These are phyloP conservation scores for Pituophis catenifer DNA, from an alignment of 2,113 vertebrate species.

Conservation along the genomic window DNA sequence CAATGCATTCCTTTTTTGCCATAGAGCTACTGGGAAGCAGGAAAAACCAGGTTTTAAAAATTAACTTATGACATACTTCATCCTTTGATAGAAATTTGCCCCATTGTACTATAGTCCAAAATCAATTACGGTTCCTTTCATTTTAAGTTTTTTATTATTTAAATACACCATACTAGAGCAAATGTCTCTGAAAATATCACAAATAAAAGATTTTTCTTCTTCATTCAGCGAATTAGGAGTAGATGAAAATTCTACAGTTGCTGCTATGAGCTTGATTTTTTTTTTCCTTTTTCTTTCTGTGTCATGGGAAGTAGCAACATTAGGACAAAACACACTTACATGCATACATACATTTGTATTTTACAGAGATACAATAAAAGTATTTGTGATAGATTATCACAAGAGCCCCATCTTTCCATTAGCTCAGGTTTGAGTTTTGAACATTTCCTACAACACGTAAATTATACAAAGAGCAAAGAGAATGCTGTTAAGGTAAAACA, in stretches of 20 bases:
- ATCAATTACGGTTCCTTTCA: slow-evolving; percentile 73
- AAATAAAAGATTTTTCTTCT: slow-evolving; percentile 98
- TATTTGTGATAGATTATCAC: slow-evolving; percentile 93
- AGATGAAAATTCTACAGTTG: slow-evolving; percentile 91
- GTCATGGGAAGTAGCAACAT: slow-evolving; percentile 87
- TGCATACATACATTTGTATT: slow-evolving; percentile 98
- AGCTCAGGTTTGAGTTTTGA: slow-evolving; percentile 81
- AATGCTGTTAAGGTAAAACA: slow-evolving; percentile 90
- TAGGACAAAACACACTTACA: slow-evolving; percentile 95
- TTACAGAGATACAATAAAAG: slow-evolving; percentile 99
- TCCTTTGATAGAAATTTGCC: slow-evolving; percentile 40
- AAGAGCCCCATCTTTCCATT: slow-evolving; percentile 88
- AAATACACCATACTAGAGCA: slow-evolving; percentile 99
- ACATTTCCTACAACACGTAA: slow-evolving; percentile 98
- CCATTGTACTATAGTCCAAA: slow-evolving; percentile 62
- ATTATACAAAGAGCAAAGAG: slow-evolving; percentile 98
- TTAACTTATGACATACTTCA: slow-evolving; percentile 9
- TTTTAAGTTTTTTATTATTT: slow-evolving; percentile 99
- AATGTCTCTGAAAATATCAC: slow-evolving; percentile 99
- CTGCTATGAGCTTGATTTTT: slow-evolving; percentile 83
- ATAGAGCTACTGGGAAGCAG: slow-evolving; percentile 37
- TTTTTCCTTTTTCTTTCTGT: slow-evolving; percentile 55
- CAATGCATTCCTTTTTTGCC: slow-evolving; percentile 37
- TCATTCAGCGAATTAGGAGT: slow-evolving; percentile 98
- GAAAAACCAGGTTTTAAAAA: slow-evolving; percentile 43